Conservation (phyloP, 2,113 vertebrate genomes). For the Pitta sordida region DNA sequence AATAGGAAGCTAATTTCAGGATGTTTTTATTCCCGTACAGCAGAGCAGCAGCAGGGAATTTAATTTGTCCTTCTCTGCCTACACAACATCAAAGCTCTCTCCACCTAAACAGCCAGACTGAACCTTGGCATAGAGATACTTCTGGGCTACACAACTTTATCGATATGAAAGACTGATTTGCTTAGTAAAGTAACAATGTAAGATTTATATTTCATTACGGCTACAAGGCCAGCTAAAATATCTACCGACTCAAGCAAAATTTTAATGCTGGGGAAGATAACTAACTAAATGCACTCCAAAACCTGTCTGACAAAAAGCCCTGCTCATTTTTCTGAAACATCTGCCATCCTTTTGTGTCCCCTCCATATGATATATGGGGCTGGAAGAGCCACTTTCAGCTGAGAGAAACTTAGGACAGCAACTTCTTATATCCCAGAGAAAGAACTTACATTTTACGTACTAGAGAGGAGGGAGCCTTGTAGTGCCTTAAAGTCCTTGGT, state of each 20-base stretch:
- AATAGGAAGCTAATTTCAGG: neutral
- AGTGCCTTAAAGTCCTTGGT: neutral
- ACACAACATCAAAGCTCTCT: neutral
- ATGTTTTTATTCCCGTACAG: neutral
- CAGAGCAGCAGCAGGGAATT: neutral
- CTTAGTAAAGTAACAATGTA: neutral
- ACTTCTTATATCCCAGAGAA: neutral
- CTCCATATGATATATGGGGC: neutral
- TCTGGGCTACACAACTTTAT: neutral
- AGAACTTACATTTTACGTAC: neutral
- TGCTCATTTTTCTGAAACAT: neutral
- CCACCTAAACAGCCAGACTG: neutral
- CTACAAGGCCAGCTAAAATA: constrained; percentile 27
- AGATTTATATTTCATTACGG: constrained; percentile 25
- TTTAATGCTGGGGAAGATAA: neutral
- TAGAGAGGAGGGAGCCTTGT: neutral
- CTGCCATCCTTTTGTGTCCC: neutral
- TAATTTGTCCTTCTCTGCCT: neutral
- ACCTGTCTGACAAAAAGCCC: neutral
- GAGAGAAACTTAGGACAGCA: neutral
- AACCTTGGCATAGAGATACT: neutral
- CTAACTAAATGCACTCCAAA: neutral
- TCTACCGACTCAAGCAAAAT: constrained; percentile 15
- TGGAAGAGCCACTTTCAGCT: neutral
- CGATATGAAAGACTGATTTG: neutral